Evolutionary conservation across 2,888 invertebrate species (phyloP), one percentile per base, ranked within the genome.

Genomic region (Liopterus haemorrhoidalis): DNA sequence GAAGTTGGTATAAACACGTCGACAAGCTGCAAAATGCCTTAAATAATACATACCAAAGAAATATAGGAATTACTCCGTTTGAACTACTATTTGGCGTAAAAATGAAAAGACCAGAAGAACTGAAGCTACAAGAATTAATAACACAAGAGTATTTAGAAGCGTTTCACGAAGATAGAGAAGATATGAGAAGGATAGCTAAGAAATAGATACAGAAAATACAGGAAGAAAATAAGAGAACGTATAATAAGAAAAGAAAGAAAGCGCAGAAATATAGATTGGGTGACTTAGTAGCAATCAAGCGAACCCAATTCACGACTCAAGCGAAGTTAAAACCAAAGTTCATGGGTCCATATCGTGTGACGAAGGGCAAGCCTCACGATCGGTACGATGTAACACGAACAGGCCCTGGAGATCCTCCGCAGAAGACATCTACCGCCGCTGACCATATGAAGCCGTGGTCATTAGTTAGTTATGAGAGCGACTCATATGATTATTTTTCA

Each of bases 401-500:
- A n/a, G n/a, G n/a, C n/a, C n/a, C n/a, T n/a, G n/a, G n/a, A n/a
- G n/a, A n/a, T n/a, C n/a, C n/a, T n/a, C n/a, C 55, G 1, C 9
- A 14, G 3, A 22, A 9, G 5, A 57, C 56, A 2, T 45, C 50
- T 5, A 50, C 51, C 6, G 49, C 49, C 4, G 56, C 55, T 1
- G 59, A 57, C 22, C 16, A 46, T 19, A 54, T 57, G 49, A 57
- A 54, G 28, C 42, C 27, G 9, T 52, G 51, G 54, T n/a, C n/a
- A n/a, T n/a, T n/a, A n/a, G n/a, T n/a, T n/a, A n/a, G n/a, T n/a
- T n/a, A n/a, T n/a, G n/a, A n/a, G n/a, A n/a, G n/a, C n/a, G n/a
- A n/a, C n/a, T n/a, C n/a, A n/a, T n/a, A n/a, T n/a, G n/a, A n/a
- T n/a, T n/a, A n/a, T n/a, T n/a, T n/a, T n/a, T n/a, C n/a, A n/a